Evolutionary conservation across 2,888 invertebrate genomes (phyloP).

Genomic region (Xestia ashworthii): DNA sequence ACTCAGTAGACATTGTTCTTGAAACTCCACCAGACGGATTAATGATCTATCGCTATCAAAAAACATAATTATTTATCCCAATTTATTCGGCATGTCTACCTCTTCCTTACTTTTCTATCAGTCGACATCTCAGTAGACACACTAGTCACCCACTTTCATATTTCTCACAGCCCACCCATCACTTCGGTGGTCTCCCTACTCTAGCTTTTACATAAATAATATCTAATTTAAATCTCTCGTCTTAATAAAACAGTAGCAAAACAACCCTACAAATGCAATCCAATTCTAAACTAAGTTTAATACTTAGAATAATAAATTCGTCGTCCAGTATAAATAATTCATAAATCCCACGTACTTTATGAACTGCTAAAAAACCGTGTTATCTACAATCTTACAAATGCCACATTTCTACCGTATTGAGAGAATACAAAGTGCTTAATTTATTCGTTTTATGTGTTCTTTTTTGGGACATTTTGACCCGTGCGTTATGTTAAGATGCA

Average conservation of each 20-base stretch:
- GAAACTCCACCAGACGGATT: neutral
- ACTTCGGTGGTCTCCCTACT: neutral
- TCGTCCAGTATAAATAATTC: slow-evolving; percentile 61
- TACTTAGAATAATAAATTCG: slow-evolving; percentile 60
- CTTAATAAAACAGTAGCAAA: slow-evolving; percentile 44
- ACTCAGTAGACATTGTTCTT: neutral
- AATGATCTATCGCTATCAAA: neutral
- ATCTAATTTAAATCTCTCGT: neutral
- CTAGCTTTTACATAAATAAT: neutral
- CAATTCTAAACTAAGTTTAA: slow-evolving; percentile 44
- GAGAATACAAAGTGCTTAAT: slow-evolving; percentile 68
- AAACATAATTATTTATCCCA: neutral
- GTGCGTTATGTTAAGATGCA: slow-evolving; percentile 40
- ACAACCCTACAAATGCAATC: slow-evolving; percentile 15
- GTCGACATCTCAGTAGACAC: neutral
- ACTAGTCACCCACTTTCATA: neutral
- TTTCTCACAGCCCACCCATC: neutral
- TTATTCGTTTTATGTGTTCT: slow-evolving; percentile 51
- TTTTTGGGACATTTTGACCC: slow-evolving; percentile 52
- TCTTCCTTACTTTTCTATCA: neutral
- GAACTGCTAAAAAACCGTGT: slow-evolving; percentile 63
- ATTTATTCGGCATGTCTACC: neutral
- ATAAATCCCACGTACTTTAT: slow-evolving; percentile 63
- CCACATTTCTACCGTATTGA: slow-evolving; percentile 56
- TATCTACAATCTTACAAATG: slow-evolving; percentile 64